Evolutionary conservation across 37 sponge, comb jelly and placozoan genomes (phyloP).

Genomic region (Aphrocallistes beatrix): DNA sequence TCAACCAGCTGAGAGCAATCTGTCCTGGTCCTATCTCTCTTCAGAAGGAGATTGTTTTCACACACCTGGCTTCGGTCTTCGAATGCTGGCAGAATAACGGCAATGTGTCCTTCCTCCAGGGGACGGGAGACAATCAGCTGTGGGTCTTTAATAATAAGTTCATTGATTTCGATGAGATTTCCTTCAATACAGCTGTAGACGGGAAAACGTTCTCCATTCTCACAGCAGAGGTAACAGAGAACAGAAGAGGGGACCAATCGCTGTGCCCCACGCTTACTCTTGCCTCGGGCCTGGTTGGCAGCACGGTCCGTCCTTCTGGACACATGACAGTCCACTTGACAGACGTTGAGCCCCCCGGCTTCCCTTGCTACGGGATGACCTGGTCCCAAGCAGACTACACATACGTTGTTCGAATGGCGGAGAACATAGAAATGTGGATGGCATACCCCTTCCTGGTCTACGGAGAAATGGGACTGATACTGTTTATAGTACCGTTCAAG

Average conservation of each 20-base stretch:
- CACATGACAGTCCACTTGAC: background rate
- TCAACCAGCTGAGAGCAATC: background rate
- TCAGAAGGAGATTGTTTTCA: background rate
- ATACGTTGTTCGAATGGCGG: background rate
- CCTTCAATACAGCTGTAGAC: conserved; percentile 7
- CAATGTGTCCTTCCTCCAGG: background rate
- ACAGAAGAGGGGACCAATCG: background rate
- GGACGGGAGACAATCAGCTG: background rate
- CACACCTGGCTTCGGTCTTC: background rate
- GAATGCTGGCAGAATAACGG: background rate
- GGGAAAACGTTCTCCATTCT: background rate
- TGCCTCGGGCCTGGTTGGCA: background rate
- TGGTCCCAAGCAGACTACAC: background rate
- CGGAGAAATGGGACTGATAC: background rate
- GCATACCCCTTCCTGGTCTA: background rate
- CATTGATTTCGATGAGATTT: background rate
- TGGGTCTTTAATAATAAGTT: background rate
- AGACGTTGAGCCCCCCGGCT: background rate
- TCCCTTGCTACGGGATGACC: background rate
- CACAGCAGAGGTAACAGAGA: background rate
- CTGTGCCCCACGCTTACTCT: conserved; percentile 9
- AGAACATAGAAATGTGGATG: background rate
- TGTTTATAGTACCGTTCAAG: background rate
- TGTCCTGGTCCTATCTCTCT: background rate
- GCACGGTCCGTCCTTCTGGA: background rate